Percentiles rank a stretch among this genome's conserved stretches.
Evolutionary conservation across 35 echinoderm and acorn worm genomes (phyloP).

Genomic region (Ophioderma brevispina): DNA sequence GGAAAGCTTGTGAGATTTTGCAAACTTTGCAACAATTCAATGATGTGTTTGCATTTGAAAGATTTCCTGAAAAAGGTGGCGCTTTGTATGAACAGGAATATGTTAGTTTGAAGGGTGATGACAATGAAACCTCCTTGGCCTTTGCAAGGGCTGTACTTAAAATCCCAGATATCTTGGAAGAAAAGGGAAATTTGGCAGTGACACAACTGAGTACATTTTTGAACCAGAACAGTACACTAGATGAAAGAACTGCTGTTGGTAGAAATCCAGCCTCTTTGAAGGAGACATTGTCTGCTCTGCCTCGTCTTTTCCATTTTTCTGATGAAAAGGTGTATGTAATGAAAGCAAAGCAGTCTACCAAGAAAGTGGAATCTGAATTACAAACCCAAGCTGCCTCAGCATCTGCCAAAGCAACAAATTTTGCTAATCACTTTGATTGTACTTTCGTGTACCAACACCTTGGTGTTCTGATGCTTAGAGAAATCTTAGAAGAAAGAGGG

Average conservation of each 20-base stretch:
- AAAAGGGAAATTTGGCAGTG: neutral
- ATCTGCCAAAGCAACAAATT: neutral
- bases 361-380: no score
- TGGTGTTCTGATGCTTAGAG: neutral
- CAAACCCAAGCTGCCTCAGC: no score
- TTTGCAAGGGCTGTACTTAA: neutral
- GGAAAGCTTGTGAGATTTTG: neutral
- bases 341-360: no score
- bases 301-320: neutral
- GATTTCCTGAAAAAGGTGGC: neutral
- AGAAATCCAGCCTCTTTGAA: neutral
- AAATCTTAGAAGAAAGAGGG: neutral
- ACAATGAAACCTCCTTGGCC: neutral
- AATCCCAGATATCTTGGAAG: neutral
- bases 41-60: neutral
- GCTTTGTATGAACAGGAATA: neutral
- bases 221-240: neutral
- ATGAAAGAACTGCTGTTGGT: neutral
- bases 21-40: neutral
- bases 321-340: neutral
- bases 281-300: neutral
- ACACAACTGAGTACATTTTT: neutral
- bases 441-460: neutral
- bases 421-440: neutral
- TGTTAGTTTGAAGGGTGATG: neutral